These are phyloP conservation scores for Opisthograptis luteolata DNA, from an alignment of 2,888 invertebrate species.

Conservation along the genomic window DNA sequence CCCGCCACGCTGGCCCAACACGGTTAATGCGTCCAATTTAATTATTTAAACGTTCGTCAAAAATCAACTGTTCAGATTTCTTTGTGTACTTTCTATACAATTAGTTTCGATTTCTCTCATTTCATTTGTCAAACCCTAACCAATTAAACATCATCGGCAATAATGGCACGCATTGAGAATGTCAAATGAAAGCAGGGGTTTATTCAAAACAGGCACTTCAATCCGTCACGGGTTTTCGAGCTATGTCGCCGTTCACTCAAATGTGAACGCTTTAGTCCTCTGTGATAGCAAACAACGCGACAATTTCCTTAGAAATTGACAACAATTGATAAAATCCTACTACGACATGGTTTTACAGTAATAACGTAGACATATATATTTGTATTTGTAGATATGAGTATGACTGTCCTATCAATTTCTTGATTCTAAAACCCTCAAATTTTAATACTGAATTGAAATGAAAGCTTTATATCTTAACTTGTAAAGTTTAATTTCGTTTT, in stretches of 20 bases:
- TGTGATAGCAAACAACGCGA: not conserved
- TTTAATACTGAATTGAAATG: not conserved
- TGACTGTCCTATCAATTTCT: not conserved
- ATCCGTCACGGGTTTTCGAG: slow-evolving; percentile 31
- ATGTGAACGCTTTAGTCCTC: not conserved
- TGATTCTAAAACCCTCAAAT: not conserved
- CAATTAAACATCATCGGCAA: slow-evolving; percentile 1
- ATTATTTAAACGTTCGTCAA: too few relatives aligned
- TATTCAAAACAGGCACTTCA: slow-evolving; percentile 31
- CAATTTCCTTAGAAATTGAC: not conserved
- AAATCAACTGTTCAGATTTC: not conserved
- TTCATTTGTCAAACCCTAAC: not conserved
- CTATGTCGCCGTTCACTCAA: slow-evolving; percentile 26
- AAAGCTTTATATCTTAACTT: slow-evolving; percentile 1
- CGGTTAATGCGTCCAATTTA: too few relatives aligned
- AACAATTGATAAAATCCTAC: not conserved
- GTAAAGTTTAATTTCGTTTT: slow-evolving; percentile 13
- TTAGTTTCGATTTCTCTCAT: too few relatives aligned
- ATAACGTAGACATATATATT: too few relatives aligned
- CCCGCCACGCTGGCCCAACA: too few relatives aligned
- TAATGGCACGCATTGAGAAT: slow-evolving; percentile 6
- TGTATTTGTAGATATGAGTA: not conserved
- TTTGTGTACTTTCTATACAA: too few relatives aligned
- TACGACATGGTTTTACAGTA: slow-evolving; percentile 5
- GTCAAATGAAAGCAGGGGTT: slow-evolving; percentile 16